These are phyloP conservation scores for Arbacia lixula DNA, from an alignment of 53 echinoderm and acorn worm genomes.

Conservation along the genomic window DNA sequence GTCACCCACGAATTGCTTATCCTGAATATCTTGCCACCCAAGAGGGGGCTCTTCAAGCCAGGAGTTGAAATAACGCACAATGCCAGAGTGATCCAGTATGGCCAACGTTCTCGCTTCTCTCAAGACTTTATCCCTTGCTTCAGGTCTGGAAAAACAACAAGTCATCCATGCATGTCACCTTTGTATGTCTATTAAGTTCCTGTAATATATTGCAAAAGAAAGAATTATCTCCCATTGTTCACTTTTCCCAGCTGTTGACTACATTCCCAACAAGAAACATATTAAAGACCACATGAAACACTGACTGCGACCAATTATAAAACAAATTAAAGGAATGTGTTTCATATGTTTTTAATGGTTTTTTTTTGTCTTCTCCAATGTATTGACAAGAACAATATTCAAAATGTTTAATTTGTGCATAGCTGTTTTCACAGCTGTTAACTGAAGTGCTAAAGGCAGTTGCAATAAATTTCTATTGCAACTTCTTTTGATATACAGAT, in stretches of 20 bases:
- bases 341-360: too few species aligned
- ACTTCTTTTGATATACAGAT: background rate
- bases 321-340: too few species aligned
- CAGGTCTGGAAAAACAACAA: conserved; percentile 70
- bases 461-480: background rate
- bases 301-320: too few species aligned
- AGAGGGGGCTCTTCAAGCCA: conserved; percentile 96
- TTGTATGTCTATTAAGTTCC: too few species aligned
- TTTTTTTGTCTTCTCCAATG: too few species aligned
- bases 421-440: background rate
- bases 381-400: too few species aligned
- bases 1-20: conserved; percentile 68
- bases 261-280: too few species aligned
- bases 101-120: conserved; percentile 90
- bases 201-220: too few species aligned
- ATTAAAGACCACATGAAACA: too few species aligned
- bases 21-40: conserved; percentile 88
- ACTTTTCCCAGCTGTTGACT: too few species aligned
- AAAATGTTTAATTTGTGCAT: background rate
- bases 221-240: too few species aligned
- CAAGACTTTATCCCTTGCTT: conserved; percentile 89
- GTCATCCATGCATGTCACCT: too few species aligned
- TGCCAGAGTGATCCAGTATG: conserved; percentile 85
- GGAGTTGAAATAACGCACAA: conserved; percentile 94
- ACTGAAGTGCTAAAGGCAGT: background rate